Evolutionary conservation across 2,797 vertebrate species (phyloP).

Genomic region (Coccyzus lansbergi): DNA sequence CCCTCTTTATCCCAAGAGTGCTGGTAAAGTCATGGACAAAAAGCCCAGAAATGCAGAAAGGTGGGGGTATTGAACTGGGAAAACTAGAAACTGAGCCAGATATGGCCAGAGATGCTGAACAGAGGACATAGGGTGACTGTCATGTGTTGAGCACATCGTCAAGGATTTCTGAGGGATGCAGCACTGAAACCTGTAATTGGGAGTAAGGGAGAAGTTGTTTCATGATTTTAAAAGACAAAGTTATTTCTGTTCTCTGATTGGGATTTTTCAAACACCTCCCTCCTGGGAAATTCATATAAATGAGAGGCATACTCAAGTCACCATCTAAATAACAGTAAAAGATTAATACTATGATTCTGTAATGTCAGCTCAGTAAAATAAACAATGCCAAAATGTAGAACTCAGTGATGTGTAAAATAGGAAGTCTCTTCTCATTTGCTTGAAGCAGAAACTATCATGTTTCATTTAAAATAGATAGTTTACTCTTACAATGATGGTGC

Average conservation of each 20-base stretch:
- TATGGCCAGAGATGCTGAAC: background rate
- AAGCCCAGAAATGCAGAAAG: background rate
- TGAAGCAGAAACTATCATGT: background rate
- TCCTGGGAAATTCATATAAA: background rate
- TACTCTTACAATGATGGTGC: background rate
- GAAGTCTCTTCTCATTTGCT: constrained; percentile 5
- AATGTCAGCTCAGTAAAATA: background rate
- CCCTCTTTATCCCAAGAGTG: accelerated
- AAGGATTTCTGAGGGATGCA: background rate
- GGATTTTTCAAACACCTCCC: background rate
- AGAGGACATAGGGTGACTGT: accelerated
- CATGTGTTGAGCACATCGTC: accelerated
- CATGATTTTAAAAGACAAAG: background rate
- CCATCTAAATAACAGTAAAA: background rate
- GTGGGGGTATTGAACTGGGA: background rate
- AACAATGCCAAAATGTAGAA: background rate
- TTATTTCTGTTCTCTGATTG: background rate
- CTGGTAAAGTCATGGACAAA: background rate
- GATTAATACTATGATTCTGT: background rate
- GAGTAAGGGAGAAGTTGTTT: background rate
- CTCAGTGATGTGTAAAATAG: background rate
- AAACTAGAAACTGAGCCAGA: background rate
- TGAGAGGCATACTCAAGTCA: background rate
- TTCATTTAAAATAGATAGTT: background rate
- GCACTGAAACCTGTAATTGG: background rate